Conservation (phyloP, 2,797 vertebrate genomes). For the Simalia tracyae region DNA sequence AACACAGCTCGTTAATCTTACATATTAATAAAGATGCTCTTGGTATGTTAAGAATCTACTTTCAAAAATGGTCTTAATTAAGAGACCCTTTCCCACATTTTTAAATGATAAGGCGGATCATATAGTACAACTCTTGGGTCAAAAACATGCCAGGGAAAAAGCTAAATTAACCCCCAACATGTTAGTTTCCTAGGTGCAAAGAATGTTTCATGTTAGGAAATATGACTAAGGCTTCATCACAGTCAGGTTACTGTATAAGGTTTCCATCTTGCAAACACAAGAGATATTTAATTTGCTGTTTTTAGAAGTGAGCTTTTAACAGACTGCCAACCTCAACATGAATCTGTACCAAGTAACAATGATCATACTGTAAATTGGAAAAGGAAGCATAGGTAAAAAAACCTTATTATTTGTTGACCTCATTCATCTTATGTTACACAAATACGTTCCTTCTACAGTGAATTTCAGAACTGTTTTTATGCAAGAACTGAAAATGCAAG, state of each 20-base stretch:
- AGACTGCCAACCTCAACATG: neutral
- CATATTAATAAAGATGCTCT: neutral
- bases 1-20: neutral
- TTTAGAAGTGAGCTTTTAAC: neutral
- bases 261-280: neutral
- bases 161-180: neutral
- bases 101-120: neutral
- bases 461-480: conserved; percentile 24
- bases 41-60: neutral
- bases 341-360: accelerated
- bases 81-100: neutral
- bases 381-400: conserved; percentile 11
- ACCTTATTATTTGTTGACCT: neutral
- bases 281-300: neutral
- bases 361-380: conserved; percentile 7
- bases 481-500: conserved; percentile 67
- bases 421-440: conserved; percentile 10
- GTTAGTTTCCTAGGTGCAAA: neutral
- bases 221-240: neutral
- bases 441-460: conserved; percentile 32
- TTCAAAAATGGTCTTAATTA: neutral
- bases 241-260: neutral
- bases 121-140: neutral
- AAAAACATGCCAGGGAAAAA: neutral
- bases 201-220: neutral